phyloP scores from a whole-genome alignment of 2,797 vertebrate genomes.

The Neosalanx taihuensis region DNA sequence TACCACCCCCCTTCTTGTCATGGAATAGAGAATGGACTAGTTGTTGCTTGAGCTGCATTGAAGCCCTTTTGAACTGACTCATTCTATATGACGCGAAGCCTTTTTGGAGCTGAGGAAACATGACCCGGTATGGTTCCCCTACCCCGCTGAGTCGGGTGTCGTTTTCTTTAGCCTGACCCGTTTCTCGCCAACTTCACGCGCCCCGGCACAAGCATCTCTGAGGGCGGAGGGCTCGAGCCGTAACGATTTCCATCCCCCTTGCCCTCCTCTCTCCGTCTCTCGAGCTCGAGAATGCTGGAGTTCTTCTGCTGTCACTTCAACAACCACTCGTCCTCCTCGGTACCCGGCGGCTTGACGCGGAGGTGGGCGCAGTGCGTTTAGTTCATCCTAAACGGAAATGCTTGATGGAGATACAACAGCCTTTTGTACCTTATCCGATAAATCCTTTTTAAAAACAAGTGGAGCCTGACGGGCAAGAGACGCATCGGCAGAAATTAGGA shows the following conservation, averaged over 20 bases:
- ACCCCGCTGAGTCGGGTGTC: conserved; percentile 24
- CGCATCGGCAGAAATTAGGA: conserved; percentile 74
- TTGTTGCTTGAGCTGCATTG: conserved; percentile 18
- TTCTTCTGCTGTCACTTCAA: conserved; percentile 33
- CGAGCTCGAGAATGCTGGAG: conserved; percentile 56
- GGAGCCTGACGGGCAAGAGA: conserved; percentile 69
- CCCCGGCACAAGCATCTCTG: neutral
- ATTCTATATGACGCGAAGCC: conserved; percentile 23
- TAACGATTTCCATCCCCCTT: conserved; percentile 24
- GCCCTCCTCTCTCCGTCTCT: conserved; percentile 26
- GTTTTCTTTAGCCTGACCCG: conserved; percentile 16
- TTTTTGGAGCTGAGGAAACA: conserved; percentile 38
- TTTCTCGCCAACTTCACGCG: conserved; percentile 25
- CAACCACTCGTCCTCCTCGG: conserved; percentile 31
- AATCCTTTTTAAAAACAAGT: conserved; percentile 70
- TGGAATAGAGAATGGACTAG: conserved; percentile 6
- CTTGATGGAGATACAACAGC: conserved; percentile 67
- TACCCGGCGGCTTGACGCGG: conserved; percentile 17
- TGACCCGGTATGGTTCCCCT: conserved; percentile 27
- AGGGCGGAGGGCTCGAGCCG: conserved; percentile 26
- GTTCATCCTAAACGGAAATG: conserved; percentile 36
- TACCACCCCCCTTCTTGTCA: conserved; percentile 6
- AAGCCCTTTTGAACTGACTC: conserved; percentile 32
- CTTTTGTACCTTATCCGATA: conserved; percentile 67
- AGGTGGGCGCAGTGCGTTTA: conserved; percentile 21